Evolutionary conservation across 1,140 invertebrate genomes (phyloP), one percentile per base, ranked within the genome.

Genomic region (Orius insidiosus): DNA sequence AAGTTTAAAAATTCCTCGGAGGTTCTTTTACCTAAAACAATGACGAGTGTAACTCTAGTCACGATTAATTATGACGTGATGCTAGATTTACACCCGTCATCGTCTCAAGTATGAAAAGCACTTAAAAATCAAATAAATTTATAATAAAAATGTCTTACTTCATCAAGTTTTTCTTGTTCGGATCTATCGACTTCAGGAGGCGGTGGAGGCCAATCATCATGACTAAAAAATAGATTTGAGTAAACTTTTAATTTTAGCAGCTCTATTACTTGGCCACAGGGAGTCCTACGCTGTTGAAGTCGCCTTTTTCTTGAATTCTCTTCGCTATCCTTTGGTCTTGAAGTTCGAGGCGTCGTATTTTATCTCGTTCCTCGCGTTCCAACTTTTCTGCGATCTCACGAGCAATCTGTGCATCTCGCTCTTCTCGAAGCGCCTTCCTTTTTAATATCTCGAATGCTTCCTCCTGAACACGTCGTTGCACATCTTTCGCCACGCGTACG

Each of bases 401-500:
- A 15, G 78, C 78, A 14, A 78, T 63, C 46, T 69, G 57, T 36
- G 69, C 77, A 63, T 86, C 82, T 58, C 71, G 67, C 56, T 79
- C 71, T 60, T 82, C 80, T 55, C 77, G 80, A 53, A 14, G 38
- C 13, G 18, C 10, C 10, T 10, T 18, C 13, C 38, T 4, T 4
- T 15, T 10, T 34, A 56, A 52, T 36, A 31, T 48, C 11, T 47
- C 14, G 30, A 48, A 32, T 24, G 76, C 76, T 54, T 76, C 63
- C 53, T 71, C 64, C 56, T 78, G 71, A 59, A 88, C 85, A 52
- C 77, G 67, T 51, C 74, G 68, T 62, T 94, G 88, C 52, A 90
- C 85, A 52, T 77, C 72, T 46, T 78, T 66, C 0, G 89, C 89
- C 51, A 77, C 71, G 2, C 86, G 86, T 52, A 87, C 76, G 63